phyloP scores from a whole-genome alignment of 2,888 invertebrate species.

The Diachrysia chrysitis region DNA sequence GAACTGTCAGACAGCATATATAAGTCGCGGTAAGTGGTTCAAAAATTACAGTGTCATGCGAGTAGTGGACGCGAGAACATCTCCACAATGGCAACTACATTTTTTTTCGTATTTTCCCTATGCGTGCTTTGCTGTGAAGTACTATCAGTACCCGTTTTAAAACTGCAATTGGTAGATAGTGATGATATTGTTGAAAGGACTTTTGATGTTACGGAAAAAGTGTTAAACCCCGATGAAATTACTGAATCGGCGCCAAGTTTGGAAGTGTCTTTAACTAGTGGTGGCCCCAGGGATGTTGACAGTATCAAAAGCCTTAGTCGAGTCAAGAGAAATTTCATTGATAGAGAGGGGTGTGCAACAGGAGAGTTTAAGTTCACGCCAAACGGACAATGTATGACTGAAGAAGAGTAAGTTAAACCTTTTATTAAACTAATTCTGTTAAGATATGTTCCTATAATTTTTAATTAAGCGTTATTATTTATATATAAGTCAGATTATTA shows the following conservation, averaged over 20 bases:
- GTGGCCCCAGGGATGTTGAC: neutral
- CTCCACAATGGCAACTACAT: neutral
- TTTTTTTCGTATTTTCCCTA: constrained; percentile 6
- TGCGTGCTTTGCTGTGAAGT: neutral
- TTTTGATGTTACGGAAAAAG: neutral
- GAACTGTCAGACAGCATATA: neutral
- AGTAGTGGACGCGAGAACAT: neutral
- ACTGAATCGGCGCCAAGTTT: neutral
- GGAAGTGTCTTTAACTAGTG: neutral
- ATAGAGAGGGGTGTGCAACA: neutral
- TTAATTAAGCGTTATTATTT: neutral
- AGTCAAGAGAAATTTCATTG: neutral
- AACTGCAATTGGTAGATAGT: neutral
- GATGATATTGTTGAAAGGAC: neutral
- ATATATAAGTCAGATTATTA: neutral
- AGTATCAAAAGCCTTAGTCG: neutral
- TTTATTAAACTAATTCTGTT: neutral
- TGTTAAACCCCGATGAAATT: neutral
- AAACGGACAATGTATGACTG: neutral
- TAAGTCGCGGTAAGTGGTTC: neutral
- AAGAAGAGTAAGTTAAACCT: neutral
- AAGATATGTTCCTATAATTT: neutral
- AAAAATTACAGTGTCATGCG: neutral
- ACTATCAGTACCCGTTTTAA: constrained; percentile 1
- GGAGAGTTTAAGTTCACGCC: neutral